Base-by-base conservation (phyloP, 2,113 vertebrate species). In the Collichthys lucidus region DNA sequence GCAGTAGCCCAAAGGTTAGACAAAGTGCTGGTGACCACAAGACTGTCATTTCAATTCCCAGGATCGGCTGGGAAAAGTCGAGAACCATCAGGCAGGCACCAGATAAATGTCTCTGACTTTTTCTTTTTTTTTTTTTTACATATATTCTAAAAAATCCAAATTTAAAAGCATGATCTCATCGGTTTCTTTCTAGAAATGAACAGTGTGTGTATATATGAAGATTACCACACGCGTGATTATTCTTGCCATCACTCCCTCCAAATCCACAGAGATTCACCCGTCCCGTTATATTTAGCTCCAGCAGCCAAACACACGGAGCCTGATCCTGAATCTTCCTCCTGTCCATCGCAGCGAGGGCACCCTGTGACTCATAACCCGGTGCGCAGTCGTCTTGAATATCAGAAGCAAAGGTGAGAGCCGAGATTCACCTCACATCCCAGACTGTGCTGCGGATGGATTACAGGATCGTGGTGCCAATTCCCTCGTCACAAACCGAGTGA, bases 1-100 rank as follows among this genome's bases (percentile, higher is more conserved):
- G 16, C 65, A 20, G 55, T 57, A 50, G 71, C 74, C 52, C 74
- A 89, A 86, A 88, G 86, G 79, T 88, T 85, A 70, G 50, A 64
- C 22, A 57, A 71, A 70, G n/a, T 26, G 67, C 40, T 49, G 68
- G 31, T 24, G 69, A 82, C 74, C 74, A 66, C 53, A 57, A 26
- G 35, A 76, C 44, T 82, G 71, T 68, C 74, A 79, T 64, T 83
- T 66, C 4, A 63, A 42, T 62, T 55, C 49, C n/a, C 19, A 8
- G 11, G 26, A 67, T 22, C 14, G 24, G 19, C 62, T 75, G 57
- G 12, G 57, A 62, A 71, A 61, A 6, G 31, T 31, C 47, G 26
- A 11, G 15, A 24, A 70, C 12, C 19, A 17, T 20, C 11, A 4
- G 49, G 46, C 17, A 26, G 42, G 16, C 20, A 53, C 35, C 35